A percentile compares a stretch with the other conserved stretches of the same genome.
Conservation (phyloP, 2,797 vertebrate genomes). For the Pseudochirops corinnae region DNA sequence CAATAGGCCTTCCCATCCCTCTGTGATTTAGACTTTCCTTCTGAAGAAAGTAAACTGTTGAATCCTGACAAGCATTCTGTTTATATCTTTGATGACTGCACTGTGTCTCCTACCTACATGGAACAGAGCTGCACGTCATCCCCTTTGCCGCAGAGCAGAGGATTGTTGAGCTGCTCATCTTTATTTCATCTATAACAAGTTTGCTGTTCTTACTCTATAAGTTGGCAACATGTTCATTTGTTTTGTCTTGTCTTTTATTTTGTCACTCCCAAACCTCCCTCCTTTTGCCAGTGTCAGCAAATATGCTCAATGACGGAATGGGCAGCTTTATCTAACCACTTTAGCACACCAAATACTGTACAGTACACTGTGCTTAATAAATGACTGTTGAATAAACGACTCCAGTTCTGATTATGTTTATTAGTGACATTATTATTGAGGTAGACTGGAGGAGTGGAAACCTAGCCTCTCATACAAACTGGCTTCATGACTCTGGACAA, state of each 20-base stretch:
- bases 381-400: neutral
- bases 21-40: neutral
- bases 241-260: constrained; percentile 35
- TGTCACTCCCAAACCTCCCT: neutral
- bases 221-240: neutral
- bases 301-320: neutral
- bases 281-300: neutral
- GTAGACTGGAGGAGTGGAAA: neutral
- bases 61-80: neutral
- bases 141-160: neutral
- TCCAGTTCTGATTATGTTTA: neutral
- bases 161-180: neutral
- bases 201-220: neutral
- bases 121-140: neutral
- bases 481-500: neutral
- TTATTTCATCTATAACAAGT: neutral
- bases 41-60: neutral
- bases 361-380: neutral
- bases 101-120: neutral
- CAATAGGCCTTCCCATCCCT: neutral
- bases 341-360: neutral
- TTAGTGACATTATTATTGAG: neutral
- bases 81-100: neutral
- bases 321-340: neutral
- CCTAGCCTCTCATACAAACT: neutral